phyloP scores from a whole-genome alignment of 2,888 invertebrate species.

The Zygaena filipendulae region DNA sequence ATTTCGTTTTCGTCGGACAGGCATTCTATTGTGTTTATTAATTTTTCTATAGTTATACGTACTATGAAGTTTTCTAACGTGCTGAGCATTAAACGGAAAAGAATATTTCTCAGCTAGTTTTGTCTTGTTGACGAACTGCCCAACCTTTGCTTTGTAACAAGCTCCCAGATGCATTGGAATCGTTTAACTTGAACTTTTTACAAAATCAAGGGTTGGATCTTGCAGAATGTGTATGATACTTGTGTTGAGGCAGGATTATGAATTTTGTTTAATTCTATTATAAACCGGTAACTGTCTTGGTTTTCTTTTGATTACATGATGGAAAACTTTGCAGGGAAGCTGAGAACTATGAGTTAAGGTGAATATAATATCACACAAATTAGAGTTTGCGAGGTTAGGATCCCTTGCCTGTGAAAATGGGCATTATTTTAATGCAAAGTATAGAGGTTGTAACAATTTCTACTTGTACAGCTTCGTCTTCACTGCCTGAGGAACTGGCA shows the following conservation, averaged over 20 bases:
- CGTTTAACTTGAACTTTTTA: constrained; percentile 42
- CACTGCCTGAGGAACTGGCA: constrained; percentile 25
- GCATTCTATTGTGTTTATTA: constrained; percentile 26
- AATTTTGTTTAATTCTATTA: constrained; percentile 33
- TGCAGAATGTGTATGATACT: constrained; percentile 26
- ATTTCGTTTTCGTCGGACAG: constrained; percentile 37
- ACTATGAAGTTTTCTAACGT: constrained; percentile 48
- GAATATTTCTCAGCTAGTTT: constrained; percentile 59
- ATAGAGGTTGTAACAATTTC: constrained; percentile 83
- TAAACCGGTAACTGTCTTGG: constrained; percentile 47
- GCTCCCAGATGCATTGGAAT: constrained; percentile 35
- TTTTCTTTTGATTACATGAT: constrained; percentile 59
- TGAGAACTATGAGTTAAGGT: constrained; percentile 62
- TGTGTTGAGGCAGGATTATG: constrained; percentile 39
- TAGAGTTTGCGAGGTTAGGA: constrained; percentile 61
- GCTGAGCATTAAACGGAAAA: constrained; percentile 69
- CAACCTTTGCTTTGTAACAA: constrained; percentile 62
- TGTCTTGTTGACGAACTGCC: constrained; percentile 64
- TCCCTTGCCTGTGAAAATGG: constrained; percentile 78
- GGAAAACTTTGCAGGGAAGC: constrained; percentile 66
- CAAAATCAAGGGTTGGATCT: constrained; percentile 56
- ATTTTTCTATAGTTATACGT: constrained; percentile 33
- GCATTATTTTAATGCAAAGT: constrained; percentile 94
- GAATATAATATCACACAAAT: constrained; percentile 58
- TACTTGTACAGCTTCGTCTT: constrained; percentile 59